These are phyloP conservation scores for Cichlasoma orientale DNA, from an alignment of 2,797 vertebrate genomes.

Conservation along the genomic window DNA sequence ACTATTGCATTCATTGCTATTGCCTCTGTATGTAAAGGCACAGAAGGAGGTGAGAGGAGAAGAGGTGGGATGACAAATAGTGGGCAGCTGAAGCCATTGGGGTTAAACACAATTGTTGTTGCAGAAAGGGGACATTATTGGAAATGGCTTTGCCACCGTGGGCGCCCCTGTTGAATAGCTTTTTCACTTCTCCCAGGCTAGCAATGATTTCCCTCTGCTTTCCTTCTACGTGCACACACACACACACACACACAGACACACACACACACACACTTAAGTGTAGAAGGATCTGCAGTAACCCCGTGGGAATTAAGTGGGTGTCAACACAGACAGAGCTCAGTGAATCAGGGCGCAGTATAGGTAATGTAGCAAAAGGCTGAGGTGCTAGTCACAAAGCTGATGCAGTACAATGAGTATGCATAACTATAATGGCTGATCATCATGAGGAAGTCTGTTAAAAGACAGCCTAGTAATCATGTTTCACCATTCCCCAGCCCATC, in stretches of 20 bases:
- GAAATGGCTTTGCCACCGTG: slow-evolving; percentile 80
- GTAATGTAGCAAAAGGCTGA: slow-evolving; percentile 55
- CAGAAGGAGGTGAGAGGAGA: slow-evolving; percentile 53
- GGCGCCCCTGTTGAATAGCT: slow-evolving; percentile 78
- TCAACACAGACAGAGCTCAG: slow-evolving; percentile 60
- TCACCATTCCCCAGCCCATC: slow-evolving; percentile 52
- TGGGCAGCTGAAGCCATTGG: slow-evolving; percentile 79
- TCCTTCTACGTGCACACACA: slow-evolving; percentile 19
- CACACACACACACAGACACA: slow-evolving; percentile 23
- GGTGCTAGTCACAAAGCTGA: slow-evolving; percentile 38
- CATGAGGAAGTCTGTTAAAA: slow-evolving; percentile 58
- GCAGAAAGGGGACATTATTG: slow-evolving; percentile 84
- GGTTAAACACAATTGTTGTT: slow-evolving; percentile 85
- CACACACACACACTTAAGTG: slow-evolving; percentile 40
- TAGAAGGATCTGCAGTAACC: slow-evolving; percentile 58
- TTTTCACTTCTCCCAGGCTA: slow-evolving; percentile 70
- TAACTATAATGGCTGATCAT: slow-evolving; percentile 53
- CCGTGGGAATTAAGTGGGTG: slow-evolving; percentile 63
- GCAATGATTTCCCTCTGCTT: slow-evolving; percentile 70
- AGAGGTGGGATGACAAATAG: slow-evolving; percentile 77
- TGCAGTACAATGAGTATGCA: slow-evolving; percentile 50
- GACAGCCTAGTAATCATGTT: slow-evolving; percentile 59
- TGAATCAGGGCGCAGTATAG: slow-evolving; percentile 48
- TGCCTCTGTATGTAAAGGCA: slow-evolving; percentile 55
- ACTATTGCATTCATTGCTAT: slow-evolving; percentile 27